Evolutionary conservation across 2,888 invertebrate genomes (phyloP), one percentile per base, ranked within the genome.

Genomic region (Andrena chrysosceles): DNA sequence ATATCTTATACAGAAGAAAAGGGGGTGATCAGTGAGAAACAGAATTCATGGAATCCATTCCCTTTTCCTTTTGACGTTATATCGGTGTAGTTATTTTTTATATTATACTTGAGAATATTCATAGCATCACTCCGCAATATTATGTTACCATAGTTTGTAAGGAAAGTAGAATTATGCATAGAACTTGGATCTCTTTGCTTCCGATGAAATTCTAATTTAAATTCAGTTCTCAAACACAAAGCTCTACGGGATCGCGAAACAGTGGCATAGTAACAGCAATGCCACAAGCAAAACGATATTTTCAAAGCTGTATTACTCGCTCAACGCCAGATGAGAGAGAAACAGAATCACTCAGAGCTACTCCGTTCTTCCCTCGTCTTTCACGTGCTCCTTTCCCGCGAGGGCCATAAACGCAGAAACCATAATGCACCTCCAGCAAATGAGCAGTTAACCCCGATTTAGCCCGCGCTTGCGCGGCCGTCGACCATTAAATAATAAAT

Each of bases 361-460:
- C 71, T 52, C 63, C 60, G 62, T 81, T 71, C 71, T 60, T 73
- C 49, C 60, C 49, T 16, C 29, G 42, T 70, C 59, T 77, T 83
- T 77, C 82, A 54, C 66, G 75, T 31, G 52, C 26, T 72, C 56
- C 66, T 72, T 66, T 64, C 83, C 73, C 73, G 77, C 54, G 77
- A 42, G 80, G 56, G 78, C 74, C 80, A 76, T 82, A 85, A 82
- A 85, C 70, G 81, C 81, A 83, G 88, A 86, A 87, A 85, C 81
- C 81, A 81, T 85, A 85, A 89, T 89, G 83, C 83, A 81, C 80
- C 85, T 84, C 73, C 89, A 80, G 85, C 87, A 87, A 91, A 91
- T 89, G 91, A 91, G 91, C 90, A 91, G 90, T 91, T 91, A 91
- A 91, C 91, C 91, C 89, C 91, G 91, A 91, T 91, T 91, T 91